Base-by-base conservation (phyloP, 1,140 invertebrate genomes). In the Ceratitis capitata region DNA sequence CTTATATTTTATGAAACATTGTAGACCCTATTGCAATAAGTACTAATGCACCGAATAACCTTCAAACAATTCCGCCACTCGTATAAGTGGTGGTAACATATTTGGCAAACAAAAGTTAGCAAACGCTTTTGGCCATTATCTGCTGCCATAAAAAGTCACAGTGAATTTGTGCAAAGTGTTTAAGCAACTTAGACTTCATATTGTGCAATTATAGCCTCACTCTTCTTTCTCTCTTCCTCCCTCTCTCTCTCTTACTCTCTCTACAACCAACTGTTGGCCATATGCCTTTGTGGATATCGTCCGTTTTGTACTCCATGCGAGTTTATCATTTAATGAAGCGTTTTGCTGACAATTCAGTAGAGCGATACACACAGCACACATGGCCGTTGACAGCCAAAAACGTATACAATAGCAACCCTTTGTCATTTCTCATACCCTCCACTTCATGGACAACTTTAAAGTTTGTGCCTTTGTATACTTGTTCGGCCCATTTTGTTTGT, bases 261-360 rank as follows among this genome's bases (percentile, higher is more conserved):
- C n/a, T n/a, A n/a, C n/a, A n/a, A n/a, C n/a, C n/a, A n/a, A n/a
- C n/a, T n/a, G n/a, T n/a, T n/a, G n/a, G n/a, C n/a, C n/a, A n/a
- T n/a, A n/a, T n/a, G n/a, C n/a, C n/a, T n/a, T n/a, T n/a, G n/a
- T n/a, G n/a, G n/a, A n/a, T n/a, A n/a, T 78, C 16, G 42, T 23
- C 23, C 23, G 39, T 78, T 47, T 78, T 47, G 42, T 47, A 19
- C 45, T 35, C 39, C n/a, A 5, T 45, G 10, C 23, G 42, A 78
- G 69, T 78, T 78, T 78, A 78, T 78, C 69, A 78, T 78, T 78
- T 78, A 78, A 78, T 78, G 69, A 78, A 78, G 42, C 42, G 69
- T 78, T 78, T 78, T 78, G 69, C 69, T 45, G 69, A 45, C 69
- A 78, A 78, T 78, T 78, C 42, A 23, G 16, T 35, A n/a, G 39